These are phyloP conservation scores for Platycercus adscitus DNA, from an alignment of 2,113 vertebrate species.

Conservation along the genomic window DNA sequence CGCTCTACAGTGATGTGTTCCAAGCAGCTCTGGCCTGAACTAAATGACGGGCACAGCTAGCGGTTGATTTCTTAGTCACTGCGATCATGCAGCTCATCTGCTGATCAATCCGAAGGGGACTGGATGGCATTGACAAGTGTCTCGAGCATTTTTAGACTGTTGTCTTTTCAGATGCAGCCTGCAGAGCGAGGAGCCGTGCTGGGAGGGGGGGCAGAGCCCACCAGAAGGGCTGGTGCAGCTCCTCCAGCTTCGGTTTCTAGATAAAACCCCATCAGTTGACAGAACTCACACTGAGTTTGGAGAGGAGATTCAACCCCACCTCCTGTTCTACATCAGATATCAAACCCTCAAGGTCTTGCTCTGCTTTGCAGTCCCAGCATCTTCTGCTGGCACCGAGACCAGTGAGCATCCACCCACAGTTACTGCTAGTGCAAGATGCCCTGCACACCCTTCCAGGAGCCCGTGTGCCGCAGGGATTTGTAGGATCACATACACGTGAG, in stretches of 20 bases:
- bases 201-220: background rate
- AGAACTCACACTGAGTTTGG: background rate
- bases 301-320: background rate
- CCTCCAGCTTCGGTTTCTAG: background rate
- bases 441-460: background rate
- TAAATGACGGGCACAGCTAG: background rate
- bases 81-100: background rate
- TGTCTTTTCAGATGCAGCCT: background rate
- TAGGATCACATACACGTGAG: background rate
- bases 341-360: background rate
- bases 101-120: background rate
- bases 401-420: background rate
- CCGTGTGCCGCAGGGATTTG: background rate
- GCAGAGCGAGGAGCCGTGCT: background rate
- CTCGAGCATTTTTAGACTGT: background rate
- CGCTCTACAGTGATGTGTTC: accelerated
- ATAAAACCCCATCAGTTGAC: background rate
- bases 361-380: background rate
- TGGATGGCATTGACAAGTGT: accelerated
- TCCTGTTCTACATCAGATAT: background rate
- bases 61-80: background rate
- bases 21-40: background rate
- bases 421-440: background rate
- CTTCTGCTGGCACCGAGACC: background rate
- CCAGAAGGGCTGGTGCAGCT: background rate